Percentiles rank a stretch among this genome's conserved stretches.
phyloP scores from a whole-genome alignment of 1,140 invertebrate genomes.

The Papilio xuthus region DNA sequence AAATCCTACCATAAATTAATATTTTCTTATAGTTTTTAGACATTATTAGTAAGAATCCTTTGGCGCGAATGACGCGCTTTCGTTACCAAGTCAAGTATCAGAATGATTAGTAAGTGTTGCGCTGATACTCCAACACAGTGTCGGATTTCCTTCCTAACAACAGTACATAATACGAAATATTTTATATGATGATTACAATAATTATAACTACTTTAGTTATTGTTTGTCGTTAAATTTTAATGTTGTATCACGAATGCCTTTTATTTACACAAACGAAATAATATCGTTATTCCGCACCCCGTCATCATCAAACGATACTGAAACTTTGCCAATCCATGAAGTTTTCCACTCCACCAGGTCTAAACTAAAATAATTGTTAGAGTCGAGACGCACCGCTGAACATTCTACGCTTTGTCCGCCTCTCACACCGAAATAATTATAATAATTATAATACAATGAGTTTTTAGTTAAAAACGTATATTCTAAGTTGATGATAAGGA shows the following conservation, averaged over 20 bases:
- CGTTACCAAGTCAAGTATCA: too few species aligned
- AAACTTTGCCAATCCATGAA: constrained; percentile 58
- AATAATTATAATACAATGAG: not conserved
- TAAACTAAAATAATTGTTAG: constrained; percentile 65
- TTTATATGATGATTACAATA: too few species aligned
- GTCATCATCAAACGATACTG: constrained; percentile 47
- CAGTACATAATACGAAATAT: too few species aligned
- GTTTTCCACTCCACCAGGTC: constrained; percentile 55
- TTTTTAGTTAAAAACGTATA: not conserved
- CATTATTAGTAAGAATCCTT: too few species aligned
- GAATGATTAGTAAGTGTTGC: too few species aligned
- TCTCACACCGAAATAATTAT: constrained; percentile 46
- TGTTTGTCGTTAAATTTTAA: not conserved
- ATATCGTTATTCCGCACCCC: constrained; percentile 27
- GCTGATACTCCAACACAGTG: too few species aligned
- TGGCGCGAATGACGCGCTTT: too few species aligned
- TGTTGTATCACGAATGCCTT: not conserved
- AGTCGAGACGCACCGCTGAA: constrained; percentile 54
- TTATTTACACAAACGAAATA: constrained; percentile 19
- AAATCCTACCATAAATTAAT: too few species aligned
- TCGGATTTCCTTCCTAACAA: too few species aligned
- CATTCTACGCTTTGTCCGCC: constrained; percentile 43
- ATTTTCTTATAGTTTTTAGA: too few species aligned
- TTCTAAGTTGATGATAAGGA: not conserved
- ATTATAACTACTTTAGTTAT: not conserved